These are phyloP conservation scores for Geodia barretti DNA, from an alignment of 37 sponge, comb jelly and placozoan species.

Conservation along the genomic window DNA sequence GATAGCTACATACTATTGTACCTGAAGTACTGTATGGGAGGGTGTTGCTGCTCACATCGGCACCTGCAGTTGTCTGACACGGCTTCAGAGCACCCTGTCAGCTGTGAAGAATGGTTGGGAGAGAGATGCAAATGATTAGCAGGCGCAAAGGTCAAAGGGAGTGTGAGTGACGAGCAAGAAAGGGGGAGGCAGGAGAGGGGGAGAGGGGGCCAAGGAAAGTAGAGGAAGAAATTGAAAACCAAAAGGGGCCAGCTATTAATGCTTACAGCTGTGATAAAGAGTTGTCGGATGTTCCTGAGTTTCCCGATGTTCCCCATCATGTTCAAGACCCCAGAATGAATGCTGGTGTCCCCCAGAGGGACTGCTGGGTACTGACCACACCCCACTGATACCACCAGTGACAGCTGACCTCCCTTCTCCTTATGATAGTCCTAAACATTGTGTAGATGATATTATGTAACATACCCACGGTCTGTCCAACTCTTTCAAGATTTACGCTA, in stretches of 20 bases:
- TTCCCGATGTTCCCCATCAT: too few relatives aligned
- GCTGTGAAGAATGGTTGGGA: too few relatives aligned
- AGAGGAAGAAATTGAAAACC: too few relatives aligned
- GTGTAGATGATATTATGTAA: not conserved
- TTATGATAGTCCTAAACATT: not conserved
- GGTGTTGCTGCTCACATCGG: not conserved
- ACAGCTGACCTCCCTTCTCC: not conserved
- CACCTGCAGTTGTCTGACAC: not conserved
- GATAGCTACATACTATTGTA: too few relatives aligned
- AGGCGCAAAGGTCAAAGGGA: too few relatives aligned
- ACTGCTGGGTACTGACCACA: constrained; percentile 26
- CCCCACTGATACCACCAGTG: constrained; percentile 43
- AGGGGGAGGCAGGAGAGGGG: not conserved
- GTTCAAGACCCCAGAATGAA: too few relatives aligned
- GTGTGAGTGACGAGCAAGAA: too few relatives aligned
- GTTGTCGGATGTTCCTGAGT: not conserved
- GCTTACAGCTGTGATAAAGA: constrained; percentile 21
- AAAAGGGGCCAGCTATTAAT: too few relatives aligned
- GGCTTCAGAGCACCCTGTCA: not conserved
- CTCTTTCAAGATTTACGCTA: too few relatives aligned
- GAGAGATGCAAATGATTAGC: too few relatives aligned
- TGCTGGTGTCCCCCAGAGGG: not conserved
- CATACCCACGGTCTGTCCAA: too few relatives aligned
- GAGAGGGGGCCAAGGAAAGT: not conserved
- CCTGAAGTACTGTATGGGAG: not conserved